Conservation (phyloP, 2,888 invertebrate species). For the Tipula vernalis region DNA sequence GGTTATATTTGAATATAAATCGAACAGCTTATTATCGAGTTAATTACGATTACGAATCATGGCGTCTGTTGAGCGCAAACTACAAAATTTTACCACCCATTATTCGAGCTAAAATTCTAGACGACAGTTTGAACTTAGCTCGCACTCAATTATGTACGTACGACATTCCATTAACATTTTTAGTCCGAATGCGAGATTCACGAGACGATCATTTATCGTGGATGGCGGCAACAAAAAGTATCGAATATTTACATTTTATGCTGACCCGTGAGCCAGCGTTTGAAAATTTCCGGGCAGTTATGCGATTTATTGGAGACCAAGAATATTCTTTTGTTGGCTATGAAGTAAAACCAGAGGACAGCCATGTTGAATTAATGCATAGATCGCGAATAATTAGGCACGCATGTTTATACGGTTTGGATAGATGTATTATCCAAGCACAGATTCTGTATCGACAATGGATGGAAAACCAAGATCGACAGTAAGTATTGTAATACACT, state of each 20-base stretch:
- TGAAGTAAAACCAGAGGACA: conserved; percentile 37
- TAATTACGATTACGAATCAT: conserved; percentile 49
- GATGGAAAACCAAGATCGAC: conserved; percentile 39
- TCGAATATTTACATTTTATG: conserved; percentile 46
- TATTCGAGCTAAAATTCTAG: conserved; percentile 54
- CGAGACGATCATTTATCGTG: conserved; percentile 48
- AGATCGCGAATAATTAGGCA: conserved; percentile 39
- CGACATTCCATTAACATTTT: conserved; percentile 41
- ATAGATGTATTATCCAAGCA: conserved; percentile 38
- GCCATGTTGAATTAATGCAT: conserved; percentile 39
- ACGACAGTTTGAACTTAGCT: conserved; percentile 50
- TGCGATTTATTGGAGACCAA: conserved; percentile 33
- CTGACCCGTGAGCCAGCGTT: conserved; percentile 44
- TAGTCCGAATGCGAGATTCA: conserved; percentile 37
- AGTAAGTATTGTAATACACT: conserved; percentile 28
- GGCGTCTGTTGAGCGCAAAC: conserved; percentile 42
- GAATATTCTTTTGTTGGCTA: conserved; percentile 37
- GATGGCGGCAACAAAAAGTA: conserved; percentile 41
- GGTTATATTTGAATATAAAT: conserved; percentile 13
- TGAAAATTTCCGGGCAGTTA: conserved; percentile 42
- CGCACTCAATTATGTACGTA: conserved; percentile 44
- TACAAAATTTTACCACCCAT: conserved; percentile 43
- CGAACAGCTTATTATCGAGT: conserved; percentile 44
- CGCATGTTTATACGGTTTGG: conserved; percentile 41
- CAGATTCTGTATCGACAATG: conserved; percentile 38